phyloP scores from a whole-genome alignment of 64 coral and sea anemone species.

The Dendronephthya gigantea region DNA sequence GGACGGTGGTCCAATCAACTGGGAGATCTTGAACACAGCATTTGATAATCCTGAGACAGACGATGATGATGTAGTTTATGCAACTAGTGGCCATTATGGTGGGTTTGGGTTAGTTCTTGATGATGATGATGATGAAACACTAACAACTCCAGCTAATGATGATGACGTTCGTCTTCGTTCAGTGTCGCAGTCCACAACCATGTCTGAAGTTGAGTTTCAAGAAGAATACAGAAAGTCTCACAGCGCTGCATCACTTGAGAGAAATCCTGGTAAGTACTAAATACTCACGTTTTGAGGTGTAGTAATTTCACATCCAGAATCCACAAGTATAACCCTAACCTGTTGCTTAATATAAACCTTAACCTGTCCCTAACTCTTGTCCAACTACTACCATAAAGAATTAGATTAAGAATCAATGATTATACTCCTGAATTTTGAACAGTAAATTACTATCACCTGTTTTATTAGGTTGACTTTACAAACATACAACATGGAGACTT shows the following conservation, averaged over 20 bases:
- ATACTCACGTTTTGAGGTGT: too few relatives aligned
- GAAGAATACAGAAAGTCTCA: not conserved
- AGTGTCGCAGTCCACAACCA: slow-evolving; percentile 65
- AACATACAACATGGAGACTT: not conserved
- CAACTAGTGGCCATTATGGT: not conserved
- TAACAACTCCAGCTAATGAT: not conserved
- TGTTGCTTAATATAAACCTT: too few relatives aligned
- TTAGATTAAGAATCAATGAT: too few relatives aligned
- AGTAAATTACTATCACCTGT: too few relatives aligned
- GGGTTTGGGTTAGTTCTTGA: not conserved
- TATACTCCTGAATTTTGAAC: too few relatives aligned
- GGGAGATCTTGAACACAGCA: not conserved
- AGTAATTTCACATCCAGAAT: too few relatives aligned
- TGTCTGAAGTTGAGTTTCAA: slow-evolving; percentile 67
- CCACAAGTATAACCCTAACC: too few relatives aligned
- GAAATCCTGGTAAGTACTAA: not conserved
- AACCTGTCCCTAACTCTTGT: too few relatives aligned
- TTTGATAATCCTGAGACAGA: slow-evolving; percentile 24
- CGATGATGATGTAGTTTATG: slow-evolving; percentile 46
- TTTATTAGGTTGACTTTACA: too few relatives aligned
- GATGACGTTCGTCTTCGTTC: slow-evolving; percentile 42
- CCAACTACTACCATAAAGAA: too few relatives aligned
- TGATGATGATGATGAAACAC: not conserved
- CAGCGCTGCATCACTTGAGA: not conserved
- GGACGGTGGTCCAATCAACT: not conserved